Percentiles rank a stretch among this genome's conserved stretches.
Conservation (phyloP, 2,113 vertebrate species). For the Xenopus borealis region DNA sequence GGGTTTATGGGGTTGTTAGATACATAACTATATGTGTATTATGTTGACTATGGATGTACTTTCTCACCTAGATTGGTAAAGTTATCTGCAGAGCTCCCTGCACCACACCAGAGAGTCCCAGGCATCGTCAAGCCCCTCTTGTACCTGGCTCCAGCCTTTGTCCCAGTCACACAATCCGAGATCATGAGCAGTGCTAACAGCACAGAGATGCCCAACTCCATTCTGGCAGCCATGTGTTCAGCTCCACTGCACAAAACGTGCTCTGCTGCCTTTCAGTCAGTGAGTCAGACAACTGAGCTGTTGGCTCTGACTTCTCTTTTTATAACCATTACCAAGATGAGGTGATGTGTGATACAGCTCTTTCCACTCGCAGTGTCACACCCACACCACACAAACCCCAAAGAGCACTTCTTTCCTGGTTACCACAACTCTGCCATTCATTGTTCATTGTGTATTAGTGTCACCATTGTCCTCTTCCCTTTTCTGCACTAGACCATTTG, state of each 20-base stretch:
- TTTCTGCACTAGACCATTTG: neutral
- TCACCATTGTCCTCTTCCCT: neutral
- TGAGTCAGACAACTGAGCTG: neutral
- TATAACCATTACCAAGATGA: neutral
- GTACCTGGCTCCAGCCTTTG: conserved; percentile 16
- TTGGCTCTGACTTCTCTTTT: neutral
- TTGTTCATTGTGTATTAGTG: no score
- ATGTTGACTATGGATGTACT: no score
- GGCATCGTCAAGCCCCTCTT: conserved; percentile 79
- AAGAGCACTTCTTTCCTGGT: neutral
- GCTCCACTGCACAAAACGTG: neutral
- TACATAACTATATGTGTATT: no score
- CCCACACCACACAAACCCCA: conserved; percentile 1
- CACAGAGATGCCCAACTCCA: neutral
- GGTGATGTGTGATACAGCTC: conserved; percentile 19
- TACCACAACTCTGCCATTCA: neutral
- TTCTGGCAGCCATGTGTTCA: neutral
- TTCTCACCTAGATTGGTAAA: conserved; percentile 71
- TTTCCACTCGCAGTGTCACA: neutral
- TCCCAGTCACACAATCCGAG: neutral
- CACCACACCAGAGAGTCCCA: conserved; percentile 87
- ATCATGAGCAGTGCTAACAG: neutral
- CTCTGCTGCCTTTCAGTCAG: neutral
- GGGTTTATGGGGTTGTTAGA: no score
- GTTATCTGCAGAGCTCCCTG: conserved; percentile 71